Evolutionary conservation across 1,140 invertebrate species (phyloP).

Genomic region (Bombus superbus): DNA sequence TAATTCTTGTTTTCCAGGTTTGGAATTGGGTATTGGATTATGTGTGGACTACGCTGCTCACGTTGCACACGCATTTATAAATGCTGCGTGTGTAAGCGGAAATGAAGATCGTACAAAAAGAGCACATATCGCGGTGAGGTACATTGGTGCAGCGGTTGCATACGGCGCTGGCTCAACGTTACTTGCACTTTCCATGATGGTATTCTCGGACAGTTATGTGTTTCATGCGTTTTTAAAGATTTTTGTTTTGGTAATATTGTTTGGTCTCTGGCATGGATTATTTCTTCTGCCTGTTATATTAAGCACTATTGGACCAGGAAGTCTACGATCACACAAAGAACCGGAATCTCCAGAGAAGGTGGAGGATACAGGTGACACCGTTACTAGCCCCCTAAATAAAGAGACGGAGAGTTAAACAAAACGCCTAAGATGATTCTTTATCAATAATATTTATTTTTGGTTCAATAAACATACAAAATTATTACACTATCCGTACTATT

Average conservation of each 20-base stretch:
- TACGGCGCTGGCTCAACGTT: slow-evolving; percentile 92
- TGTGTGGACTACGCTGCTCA: slow-evolving; percentile 96
- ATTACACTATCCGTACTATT: slow-evolving; percentile 82
- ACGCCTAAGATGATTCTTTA: slow-evolving; percentile 70
- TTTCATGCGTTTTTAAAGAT: slow-evolving; percentile 93
- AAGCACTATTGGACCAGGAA: slow-evolving; percentile 87
- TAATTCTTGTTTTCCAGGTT: slow-evolving; percentile 72
- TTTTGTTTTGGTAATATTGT: slow-evolving; percentile 89
- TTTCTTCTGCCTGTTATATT: slow-evolving; percentile 89
- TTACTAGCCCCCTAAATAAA: slow-evolving; percentile 59
- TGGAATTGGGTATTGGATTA: slow-evolving; percentile 93
- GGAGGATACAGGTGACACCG: slow-evolving; percentile 1
- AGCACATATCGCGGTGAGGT: slow-evolving; percentile 87
- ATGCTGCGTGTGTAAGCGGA: slow-evolving; percentile 76
- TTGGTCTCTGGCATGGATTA: slow-evolving; percentile 90
- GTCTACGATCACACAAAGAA: slow-evolving; percentile 47
- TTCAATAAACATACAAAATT: slow-evolving; percentile 84
- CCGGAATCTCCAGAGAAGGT: slow-evolving; percentile 18
- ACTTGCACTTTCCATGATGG: slow-evolving; percentile 89
- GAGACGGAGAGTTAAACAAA: slow-evolving; percentile 48
- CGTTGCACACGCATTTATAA: slow-evolving; percentile 92
- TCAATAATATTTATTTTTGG: slow-evolving; percentile 84
- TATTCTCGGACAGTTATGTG: slow-evolving; percentile 89
- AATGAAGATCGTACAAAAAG: slow-evolving; percentile 84
- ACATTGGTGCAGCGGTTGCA: slow-evolving; percentile 91